A percentile compares a stretch with the other conserved stretches of the same genome.
Conservation (phyloP, 2,113 vertebrate genomes). For the Sapayoa aenigma region DNA sequence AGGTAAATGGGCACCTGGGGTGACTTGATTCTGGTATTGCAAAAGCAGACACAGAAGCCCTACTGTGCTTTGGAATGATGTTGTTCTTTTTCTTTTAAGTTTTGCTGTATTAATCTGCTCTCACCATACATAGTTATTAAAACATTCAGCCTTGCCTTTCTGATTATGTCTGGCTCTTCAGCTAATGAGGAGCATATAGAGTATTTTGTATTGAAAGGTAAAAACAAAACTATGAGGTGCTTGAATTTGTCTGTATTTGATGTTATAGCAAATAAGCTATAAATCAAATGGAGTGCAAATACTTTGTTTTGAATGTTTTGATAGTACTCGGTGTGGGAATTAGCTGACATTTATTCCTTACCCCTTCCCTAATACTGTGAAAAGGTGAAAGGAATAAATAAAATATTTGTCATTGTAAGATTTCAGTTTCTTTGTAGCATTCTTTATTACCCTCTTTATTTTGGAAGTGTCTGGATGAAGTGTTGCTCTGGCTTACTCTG, state of each 20-base stretch:
- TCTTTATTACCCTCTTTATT: neutral
- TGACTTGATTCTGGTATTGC: neutral
- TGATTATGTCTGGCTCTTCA: neutral
- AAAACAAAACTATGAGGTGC: neutral
- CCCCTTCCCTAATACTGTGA: neutral
- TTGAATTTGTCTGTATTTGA: neutral
- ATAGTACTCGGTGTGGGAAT: neutral
- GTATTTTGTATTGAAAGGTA: neutral
- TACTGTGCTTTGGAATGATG: neutral
- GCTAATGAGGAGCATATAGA: rapidly evolving
- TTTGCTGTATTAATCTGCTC: neutral
- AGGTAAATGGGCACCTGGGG: constrained; percentile 70
- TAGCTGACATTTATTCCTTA: neutral
- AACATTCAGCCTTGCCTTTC: neutral
- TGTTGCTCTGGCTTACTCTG: neutral
- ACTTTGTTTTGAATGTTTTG: neutral
- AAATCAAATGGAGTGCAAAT: neutral
- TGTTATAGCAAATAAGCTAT: neutral
- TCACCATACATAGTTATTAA: neutral
- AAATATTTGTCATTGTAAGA: neutral
- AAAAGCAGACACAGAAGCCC: neutral
- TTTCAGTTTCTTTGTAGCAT: neutral
- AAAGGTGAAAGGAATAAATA: neutral
- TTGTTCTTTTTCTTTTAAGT: neutral
- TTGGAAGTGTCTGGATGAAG: neutral